A percentile compares a stretch with the other conserved stretches of the same genome.
Conservation (phyloP, 2,113 vertebrate species). For the Mus pahari region DNA sequence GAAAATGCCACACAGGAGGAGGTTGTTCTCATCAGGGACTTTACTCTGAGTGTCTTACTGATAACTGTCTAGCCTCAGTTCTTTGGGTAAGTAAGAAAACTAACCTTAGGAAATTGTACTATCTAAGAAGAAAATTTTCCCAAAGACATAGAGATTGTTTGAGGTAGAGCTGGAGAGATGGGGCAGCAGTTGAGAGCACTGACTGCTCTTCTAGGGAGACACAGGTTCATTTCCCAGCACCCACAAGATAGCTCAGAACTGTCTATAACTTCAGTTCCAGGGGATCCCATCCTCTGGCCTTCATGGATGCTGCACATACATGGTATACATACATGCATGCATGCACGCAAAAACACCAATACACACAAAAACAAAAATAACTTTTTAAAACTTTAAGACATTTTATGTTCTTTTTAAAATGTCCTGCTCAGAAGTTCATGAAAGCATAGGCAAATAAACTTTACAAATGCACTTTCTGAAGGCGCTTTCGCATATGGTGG, state of each 20-base stretch:
- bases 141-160: not conserved
- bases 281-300: not conserved
- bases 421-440: not conserved
- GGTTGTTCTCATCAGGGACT: not conserved
- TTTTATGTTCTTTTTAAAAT: not conserved
- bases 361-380: not conserved
- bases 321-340: not conserved
- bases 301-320: not conserved
- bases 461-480: slow-evolving; percentile 19
- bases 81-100: slow-evolving; percentile 7
- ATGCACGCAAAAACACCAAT: not conserved
- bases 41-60: not conserved
- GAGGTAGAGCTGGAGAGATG: not conserved
- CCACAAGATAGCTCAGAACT: not conserved
- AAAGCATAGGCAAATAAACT: not conserved
- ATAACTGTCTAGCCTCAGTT: not conserved
- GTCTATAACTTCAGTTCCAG: not conserved
- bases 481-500: not conserved
- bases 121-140: not conserved
- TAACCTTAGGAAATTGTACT: not conserved
- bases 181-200: not conserved
- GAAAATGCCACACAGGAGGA: not conserved
- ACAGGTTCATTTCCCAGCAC: not conserved
- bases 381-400: not conserved
- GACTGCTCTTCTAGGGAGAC: not conserved